Evolutionary conservation across 2,888 invertebrate genomes (phyloP), one percentile per base, ranked within the genome.

Genomic region (Mesochorus sp.): DNA sequence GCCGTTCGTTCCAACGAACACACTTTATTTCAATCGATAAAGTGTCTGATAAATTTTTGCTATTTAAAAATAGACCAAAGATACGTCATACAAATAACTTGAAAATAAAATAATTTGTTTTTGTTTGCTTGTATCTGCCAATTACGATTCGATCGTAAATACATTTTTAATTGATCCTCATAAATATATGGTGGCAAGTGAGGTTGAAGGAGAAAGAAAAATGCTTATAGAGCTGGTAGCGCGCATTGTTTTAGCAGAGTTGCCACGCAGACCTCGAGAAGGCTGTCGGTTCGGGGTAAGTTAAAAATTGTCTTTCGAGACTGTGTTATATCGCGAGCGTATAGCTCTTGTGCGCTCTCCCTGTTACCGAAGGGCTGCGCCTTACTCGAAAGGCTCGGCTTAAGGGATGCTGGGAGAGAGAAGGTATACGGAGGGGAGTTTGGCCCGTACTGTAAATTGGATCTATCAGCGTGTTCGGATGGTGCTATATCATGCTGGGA

Each of bases 401-500:
- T 66, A 74, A 79, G 61, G 71, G 49, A 37, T 24, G 31, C 14
- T 21, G 68, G 31, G 6, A 47, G n/a, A 51, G 39, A 44, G 14
- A 26, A 26, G 8, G 14, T 8, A 19, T 31, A 8, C 55, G 28
- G 31, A 83, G 3, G 8, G 24, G 17, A 24, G 8, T 59, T 42
- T 17, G 79, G 82, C 83, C 84, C 85, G 84, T 82, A 84, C 88
- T 88, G 88, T 90, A 90, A 90, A 90, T 90, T 90, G 90, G 88
- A 90, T 90, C 90, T 89, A 90, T 90, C 90, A 89, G 88, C 88
- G 86, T 83, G 87, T 89, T 89, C 85, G 85, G 86, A 86, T 88
- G 88, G 88, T 89, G 87, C 90, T 90, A 90, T 87, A 89, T 90
- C 89, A 89, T 89, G 89, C 85, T 87, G 86, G 85, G 85, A 87